Evolutionary conservation across 2,113 vertebrate species (phyloP).

Genomic region (Pitta sordida): DNA sequence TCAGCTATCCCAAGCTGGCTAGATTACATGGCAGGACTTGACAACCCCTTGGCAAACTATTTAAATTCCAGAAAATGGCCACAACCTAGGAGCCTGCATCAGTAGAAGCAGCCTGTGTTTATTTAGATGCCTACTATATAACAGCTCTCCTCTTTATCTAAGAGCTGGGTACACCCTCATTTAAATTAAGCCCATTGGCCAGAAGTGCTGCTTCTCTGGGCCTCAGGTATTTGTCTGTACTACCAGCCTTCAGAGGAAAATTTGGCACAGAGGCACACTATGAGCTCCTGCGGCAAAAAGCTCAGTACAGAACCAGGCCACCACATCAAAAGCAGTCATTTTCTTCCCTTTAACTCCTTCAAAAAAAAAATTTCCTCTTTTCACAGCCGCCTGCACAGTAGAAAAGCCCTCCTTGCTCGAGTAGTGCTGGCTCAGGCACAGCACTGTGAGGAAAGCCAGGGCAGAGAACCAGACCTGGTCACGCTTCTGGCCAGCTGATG

Average conservation of each 20-base stretch:
- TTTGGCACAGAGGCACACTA: neutral
- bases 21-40: neutral
- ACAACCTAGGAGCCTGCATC: neutral
- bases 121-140: neutral
- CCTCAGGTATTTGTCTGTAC: neutral
- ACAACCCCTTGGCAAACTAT: neutral
- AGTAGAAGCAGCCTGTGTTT: neutral
- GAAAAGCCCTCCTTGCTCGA: neutral
- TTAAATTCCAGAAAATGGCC: neutral
- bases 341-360: neutral
- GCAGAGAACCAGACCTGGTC: neutral
- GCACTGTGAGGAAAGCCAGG: neutral
- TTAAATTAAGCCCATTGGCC: neutral
- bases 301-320: neutral
- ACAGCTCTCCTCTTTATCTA: neutral
- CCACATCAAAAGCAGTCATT: neutral
- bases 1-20: neutral
- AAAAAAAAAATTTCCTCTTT: neutral
- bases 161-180: neutral
- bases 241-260: neutral
- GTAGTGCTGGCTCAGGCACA: neutral
- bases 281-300: neutral
- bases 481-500: rapidly evolving
- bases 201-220: neutral
- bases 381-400: neutral